A percentile compares a stretch with the other conserved stretches of the same genome.
phyloP scores from a whole-genome alignment of 2,797 vertebrate species.

The Lycodopsis pacificus region DNA sequence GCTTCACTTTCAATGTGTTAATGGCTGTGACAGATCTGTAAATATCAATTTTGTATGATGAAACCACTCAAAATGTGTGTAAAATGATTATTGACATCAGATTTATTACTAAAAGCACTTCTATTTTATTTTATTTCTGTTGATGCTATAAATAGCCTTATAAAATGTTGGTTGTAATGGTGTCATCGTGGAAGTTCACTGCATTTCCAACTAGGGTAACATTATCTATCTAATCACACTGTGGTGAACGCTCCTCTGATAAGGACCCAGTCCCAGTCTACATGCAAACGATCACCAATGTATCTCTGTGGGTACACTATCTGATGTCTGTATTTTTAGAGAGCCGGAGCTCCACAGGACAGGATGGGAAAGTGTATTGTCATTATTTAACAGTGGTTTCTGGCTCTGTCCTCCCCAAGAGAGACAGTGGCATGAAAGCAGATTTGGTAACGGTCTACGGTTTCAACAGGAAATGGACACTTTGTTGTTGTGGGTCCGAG shows the following conservation, averaged over 20 bases:
- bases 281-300: slow-evolving; percentile 52
- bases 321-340: slow-evolving; percentile 40
- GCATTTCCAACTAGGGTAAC: slow-evolving; percentile 34
- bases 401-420: slow-evolving; percentile 53
- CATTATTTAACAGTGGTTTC: slow-evolving; percentile 71
- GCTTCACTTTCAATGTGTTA: not conserved
- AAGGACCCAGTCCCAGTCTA: slow-evolving; percentile 20
- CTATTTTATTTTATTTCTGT: slow-evolving; percentile 1
- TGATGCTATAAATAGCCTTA: slow-evolving; percentile 31
- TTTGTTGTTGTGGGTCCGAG: slow-evolving; percentile 65
- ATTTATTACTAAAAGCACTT: not conserved
- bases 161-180: slow-evolving; percentile 13
- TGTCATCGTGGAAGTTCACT: slow-evolving; percentile 15
- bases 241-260: slow-evolving; percentile 27
- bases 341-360: slow-evolving; percentile 38
- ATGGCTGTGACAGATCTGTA: slow-evolving; percentile 1
- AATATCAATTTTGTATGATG: not conserved
- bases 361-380: slow-evolving; percentile 71
- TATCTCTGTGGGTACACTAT: slow-evolving; percentile 23
- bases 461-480: slow-evolving; percentile 77
- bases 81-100: not conserved
- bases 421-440: slow-evolving; percentile 50
- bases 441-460: slow-evolving; percentile 76
- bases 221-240: slow-evolving; percentile 30
- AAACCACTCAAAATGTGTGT: not conserved